Evolutionary conservation across 2,797 vertebrate species (phyloP), one percentile per base, ranked within the genome.

Genomic region (Premnoplex brunnescens): DNA sequence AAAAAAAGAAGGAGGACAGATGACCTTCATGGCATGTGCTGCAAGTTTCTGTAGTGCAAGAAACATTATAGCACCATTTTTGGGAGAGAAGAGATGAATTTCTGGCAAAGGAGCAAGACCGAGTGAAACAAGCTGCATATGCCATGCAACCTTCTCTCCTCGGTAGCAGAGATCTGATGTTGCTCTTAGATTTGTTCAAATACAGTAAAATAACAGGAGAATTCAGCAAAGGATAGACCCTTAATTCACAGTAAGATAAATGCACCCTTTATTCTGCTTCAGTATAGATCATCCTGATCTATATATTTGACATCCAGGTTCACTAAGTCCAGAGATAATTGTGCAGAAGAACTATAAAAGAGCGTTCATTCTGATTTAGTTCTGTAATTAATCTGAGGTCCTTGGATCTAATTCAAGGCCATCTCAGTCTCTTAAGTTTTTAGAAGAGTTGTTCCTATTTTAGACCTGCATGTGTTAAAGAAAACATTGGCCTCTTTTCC

Each of bases 391-490:
- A 86, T 91, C 66, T 81, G 87, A 88, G 67, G 67, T 85, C 2
- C 9, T 79, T 94, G 91, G 89, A 94, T 82, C 52, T 93, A 78
- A 88, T 86, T 93, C 95, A 96, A 94, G 92, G 89, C 93, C 73
- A 75, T 88, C 84, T 92, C 80, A 63, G 54, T 46, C 44, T 84
- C 73, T 84, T 84, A 63, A 81, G 74, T 77, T 95, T 94, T 91
- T 34, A 91, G 82, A 89, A 88, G 43, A 89, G 73, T 75, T 81
- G 63, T 85, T 94, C 82, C 55, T 92, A 85, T 94, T 96, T 96
- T 89, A 88, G 87, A 94, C 62, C 94, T 95, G 94, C 88, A 78
- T 94, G 95, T 96, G 93, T 95, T 96, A 94, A 96, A 97, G 92
- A 95, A 96, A 96, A 96, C 76, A 95, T 14, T 94, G 88, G 89